Conservation (phyloP, 1,140 invertebrate genomes). For the Pseudomyrmex cubaensis region DNA sequence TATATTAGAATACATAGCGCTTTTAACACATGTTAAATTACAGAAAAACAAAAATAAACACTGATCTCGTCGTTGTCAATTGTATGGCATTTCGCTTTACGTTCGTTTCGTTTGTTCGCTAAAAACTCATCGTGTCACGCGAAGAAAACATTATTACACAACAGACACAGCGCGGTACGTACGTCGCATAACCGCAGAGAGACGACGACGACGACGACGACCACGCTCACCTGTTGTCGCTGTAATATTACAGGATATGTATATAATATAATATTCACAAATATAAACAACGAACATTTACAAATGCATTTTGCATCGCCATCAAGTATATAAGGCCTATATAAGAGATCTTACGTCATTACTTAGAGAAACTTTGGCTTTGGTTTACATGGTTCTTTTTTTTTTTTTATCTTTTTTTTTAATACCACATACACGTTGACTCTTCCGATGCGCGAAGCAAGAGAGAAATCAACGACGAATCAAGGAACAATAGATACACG, state of each 20-base stretch:
- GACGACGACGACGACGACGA: constrained; percentile 50
- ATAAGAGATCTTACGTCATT: constrained; percentile 45
- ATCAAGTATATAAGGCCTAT: constrained; percentile 63
- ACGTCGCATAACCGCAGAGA: background rate
- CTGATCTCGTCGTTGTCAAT: no score
- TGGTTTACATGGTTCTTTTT: background rate
- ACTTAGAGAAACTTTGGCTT: constrained; percentile 56
- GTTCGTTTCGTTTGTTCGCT: no score
- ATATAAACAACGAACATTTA: constrained; percentile 62
- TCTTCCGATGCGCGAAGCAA: background rate
- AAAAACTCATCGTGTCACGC: no score
- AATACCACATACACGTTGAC: background rate
- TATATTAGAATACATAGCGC: no score
- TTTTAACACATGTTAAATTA: no score
- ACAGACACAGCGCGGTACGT: no score
- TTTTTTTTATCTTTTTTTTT: constrained; percentile 7
- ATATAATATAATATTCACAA: constrained; percentile 50
- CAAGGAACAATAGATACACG: no score
- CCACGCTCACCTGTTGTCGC: constrained; percentile 5
- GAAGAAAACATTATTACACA: no score
- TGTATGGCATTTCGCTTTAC: no score
- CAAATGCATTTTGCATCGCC: constrained; percentile 59
- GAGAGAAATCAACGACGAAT: background rate
- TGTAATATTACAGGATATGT: no score
- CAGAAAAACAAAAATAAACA: no score